Evolutionary conservation across 2,888 invertebrate genomes (phyloP), one percentile per base, ranked within the genome.

Genomic region (Sinotaia quadrata): DNA sequence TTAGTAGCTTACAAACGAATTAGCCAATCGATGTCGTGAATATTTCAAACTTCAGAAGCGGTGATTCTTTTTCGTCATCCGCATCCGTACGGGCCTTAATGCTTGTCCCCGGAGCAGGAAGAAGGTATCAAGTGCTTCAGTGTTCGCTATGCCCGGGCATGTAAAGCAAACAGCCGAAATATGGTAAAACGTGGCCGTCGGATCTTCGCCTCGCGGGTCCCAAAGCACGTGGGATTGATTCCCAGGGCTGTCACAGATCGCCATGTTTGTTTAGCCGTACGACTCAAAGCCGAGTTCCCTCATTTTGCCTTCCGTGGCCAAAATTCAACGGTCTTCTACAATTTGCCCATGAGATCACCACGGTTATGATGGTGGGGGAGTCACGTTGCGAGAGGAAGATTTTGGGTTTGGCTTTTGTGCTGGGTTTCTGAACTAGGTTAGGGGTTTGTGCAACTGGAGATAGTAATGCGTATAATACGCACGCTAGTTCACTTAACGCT

Each of bases 251-350:
- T 56, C 56, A 56, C 56, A 56, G 56, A 56, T 56, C 56, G 56
- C n/a, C 29, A 15, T 56, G 33, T 56, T 56, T 56, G 56, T 34
- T 56, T 33, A 33, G 56, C 33, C 56, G 56, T 34, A 31, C 33
- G 31, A 56, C 56, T 56, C 56, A 18, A 33, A 33, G 33, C 56
- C 31, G 34, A 34, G 31, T 56, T 56, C 33, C 56, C 33, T 21
- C 49, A n/a, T 41, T 41, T 56, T 33, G 56, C 56, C 56, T 34
- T 56, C 56, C 56, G 56, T 56, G 56, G 56, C 56, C 56, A 56
- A 56, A 56, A 56, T 56, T 56, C 33, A n/a, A 56, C 56, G 34
- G 34, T 56, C 56, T 56, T 33, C 56, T 34, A 56, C 56, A 34
- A 56, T 56, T 56, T 56, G 56, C 56, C 31, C 31, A 56, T 56